These are phyloP conservation scores for Chorisops tibialis DNA, from an alignment of 2,888 invertebrate species.

Conservation along the genomic window DNA sequence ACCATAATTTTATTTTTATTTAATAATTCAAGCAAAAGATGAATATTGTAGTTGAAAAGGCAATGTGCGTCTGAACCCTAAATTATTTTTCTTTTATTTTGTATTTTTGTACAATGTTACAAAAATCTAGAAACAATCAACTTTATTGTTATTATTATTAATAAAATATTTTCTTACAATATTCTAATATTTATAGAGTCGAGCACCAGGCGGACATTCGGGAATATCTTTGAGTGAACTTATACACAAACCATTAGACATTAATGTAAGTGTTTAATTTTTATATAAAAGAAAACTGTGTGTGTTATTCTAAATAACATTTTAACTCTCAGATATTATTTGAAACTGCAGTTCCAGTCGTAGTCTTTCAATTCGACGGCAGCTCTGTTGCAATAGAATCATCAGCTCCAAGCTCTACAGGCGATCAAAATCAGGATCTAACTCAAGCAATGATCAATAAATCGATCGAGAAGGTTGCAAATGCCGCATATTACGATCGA, in stretches of 20 bases:
- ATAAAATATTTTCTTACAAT: no score
- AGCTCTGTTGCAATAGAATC: constrained; percentile 44
- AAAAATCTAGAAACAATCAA: no score
- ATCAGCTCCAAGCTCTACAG: constrained; percentile 48
- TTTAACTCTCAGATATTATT: constrained; percentile 55
- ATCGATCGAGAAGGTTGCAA: constrained; percentile 48
- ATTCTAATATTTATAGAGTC: constrained; percentile 65
- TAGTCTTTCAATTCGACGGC: constrained; percentile 80
- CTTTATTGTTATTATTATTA: no score
- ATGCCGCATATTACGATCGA: constrained; percentile 76
- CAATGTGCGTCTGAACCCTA: no score
- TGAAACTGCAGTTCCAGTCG: constrained; percentile 76
- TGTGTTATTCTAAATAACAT: not conserved
- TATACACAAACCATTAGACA: constrained; percentile 60
- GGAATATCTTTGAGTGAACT: constrained; percentile 61
- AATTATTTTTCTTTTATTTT: no score
- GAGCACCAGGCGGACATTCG: constrained; percentile 73
- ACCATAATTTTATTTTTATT: no score
- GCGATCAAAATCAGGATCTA: constrained; percentile 36
- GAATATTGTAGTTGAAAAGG: no score
- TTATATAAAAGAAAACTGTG: not conserved
- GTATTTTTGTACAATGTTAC: no score
- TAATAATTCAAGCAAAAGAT: no score
- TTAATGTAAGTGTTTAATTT: constrained; percentile 52
- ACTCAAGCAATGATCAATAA: constrained; percentile 38